A percentile compares a stretch with the other conserved stretches of the same genome.
These are phyloP conservation scores for Falco rusticolus DNA, from an alignment of 2,797 vertebrate species.

Conservation along the genomic window DNA sequence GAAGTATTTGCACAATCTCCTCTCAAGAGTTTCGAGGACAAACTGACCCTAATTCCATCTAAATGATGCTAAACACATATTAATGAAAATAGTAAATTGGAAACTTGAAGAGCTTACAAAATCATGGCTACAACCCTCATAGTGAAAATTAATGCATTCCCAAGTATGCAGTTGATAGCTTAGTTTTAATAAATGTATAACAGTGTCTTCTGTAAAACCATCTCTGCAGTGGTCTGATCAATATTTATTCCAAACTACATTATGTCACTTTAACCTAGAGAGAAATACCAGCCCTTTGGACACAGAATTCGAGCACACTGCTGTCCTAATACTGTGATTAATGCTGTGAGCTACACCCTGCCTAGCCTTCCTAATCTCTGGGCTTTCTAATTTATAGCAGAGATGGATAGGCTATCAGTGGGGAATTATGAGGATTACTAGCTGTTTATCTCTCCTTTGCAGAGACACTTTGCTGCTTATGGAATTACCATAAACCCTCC, in stretches of 20 bases:
- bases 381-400: conserved; percentile 77
- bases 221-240: background rate
- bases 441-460: conserved; percentile 79
- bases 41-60: background rate
- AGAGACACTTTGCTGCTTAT: conserved; percentile 70
- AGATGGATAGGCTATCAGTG: conserved; percentile 80
- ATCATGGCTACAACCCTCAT: background rate
- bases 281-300: conserved; percentile 32
- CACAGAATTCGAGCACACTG: conserved; percentile 22
- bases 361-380: conserved; percentile 74
- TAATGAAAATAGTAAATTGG: background rate
- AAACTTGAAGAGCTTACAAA: background rate
- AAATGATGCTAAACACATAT: background rate
- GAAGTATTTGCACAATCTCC: background rate
- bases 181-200: background rate
- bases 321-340: conserved; percentile 66
- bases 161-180: background rate
- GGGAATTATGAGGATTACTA: conserved; percentile 80
- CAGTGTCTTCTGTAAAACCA: background rate
- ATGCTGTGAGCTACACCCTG: conserved; percentile 56
- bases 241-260: background rate
- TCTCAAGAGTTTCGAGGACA: background rate
- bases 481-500: conserved; percentile 69
- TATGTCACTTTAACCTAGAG: conserved; percentile 1
- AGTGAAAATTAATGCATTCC: background rate